Evolutionary conservation across 2,888 invertebrate species (phyloP).

Genomic region (Endomychus coccineus): DNA sequence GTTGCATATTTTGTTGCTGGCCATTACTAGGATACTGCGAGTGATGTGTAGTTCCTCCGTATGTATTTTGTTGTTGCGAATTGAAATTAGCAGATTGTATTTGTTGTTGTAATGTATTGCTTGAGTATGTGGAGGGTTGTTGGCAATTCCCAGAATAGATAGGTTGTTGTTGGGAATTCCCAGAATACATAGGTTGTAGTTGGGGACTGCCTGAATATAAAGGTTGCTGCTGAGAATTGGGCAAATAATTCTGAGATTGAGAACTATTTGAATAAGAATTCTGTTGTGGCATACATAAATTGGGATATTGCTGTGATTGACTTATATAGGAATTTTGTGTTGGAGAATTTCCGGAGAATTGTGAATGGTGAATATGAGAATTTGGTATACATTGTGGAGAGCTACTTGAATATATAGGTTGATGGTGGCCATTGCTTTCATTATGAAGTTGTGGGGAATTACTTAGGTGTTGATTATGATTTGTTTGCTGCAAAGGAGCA

Average conservation of each 20-base stretch:
- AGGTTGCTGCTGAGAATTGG: constrained; percentile 8
- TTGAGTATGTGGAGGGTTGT: no score
- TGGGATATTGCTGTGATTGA: not conserved
- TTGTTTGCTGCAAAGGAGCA: no score
- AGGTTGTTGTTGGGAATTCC: not conserved
- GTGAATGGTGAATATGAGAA: constrained; percentile 5
- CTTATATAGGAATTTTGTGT: not conserved
- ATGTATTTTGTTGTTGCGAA: no score
- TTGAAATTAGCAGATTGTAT: no score
- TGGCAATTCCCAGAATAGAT: no score
- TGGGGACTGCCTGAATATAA: constrained; percentile 19
- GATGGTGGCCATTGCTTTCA: no score
- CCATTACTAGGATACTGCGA: not conserved
- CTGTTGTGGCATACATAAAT: constrained; percentile 2
- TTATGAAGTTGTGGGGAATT: no score
- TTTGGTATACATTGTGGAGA: constrained; percentile 2
- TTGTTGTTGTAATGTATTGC: no score
- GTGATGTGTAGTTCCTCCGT: not conserved
- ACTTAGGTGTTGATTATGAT: constrained; percentile 6
- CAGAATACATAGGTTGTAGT: constrained; percentile 9
- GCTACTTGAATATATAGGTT: not conserved
- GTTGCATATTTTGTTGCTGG: not conserved
- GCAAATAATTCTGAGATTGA: not conserved
- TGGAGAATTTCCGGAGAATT: no score
- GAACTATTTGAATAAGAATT: not conserved